These are phyloP conservation scores for Cossypha heuglini DNA, from an alignment of 2,797 vertebrate species.

Conservation along the genomic window DNA sequence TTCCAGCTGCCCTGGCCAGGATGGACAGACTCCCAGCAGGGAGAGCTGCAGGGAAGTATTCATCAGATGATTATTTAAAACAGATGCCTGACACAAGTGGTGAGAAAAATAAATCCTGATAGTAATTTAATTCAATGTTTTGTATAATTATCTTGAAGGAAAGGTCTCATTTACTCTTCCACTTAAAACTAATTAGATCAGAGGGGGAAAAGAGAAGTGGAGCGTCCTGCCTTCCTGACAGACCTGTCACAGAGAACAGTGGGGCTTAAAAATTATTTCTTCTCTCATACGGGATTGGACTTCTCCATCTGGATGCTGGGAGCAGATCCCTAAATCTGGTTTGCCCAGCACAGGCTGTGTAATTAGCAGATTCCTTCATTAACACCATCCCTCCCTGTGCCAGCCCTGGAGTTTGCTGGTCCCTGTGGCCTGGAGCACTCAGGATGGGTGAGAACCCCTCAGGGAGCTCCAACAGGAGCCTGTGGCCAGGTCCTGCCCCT, in stretches of 20 bases:
- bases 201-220: not conserved
- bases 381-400: rapidly evolving
- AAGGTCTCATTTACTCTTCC: not conserved
- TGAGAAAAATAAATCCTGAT: not conserved
- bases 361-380: not conserved
- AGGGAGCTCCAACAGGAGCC: not conserved
- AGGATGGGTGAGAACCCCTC: not conserved
- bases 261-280: not conserved
- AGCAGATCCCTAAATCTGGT: not conserved
- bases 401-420: rapidly evolving
- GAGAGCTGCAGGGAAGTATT: not conserved
- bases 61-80: not conserved
- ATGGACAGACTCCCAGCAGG: rapidly evolving
- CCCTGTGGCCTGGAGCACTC: not conserved
- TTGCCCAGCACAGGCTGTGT: rapidly evolving
- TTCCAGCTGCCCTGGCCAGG: not conserved
- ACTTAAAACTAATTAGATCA: not conserved
- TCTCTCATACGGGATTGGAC: not conserved
- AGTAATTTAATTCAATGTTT: not conserved
- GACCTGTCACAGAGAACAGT: not conserved
- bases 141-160: not conserved
- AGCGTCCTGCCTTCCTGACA: not conserved
- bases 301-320: not conserved
- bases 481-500: not conserved
- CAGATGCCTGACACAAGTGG: not conserved